Conservation (phyloP, 2,113 vertebrate genomes). For the Lontra canadensis region DNA sequence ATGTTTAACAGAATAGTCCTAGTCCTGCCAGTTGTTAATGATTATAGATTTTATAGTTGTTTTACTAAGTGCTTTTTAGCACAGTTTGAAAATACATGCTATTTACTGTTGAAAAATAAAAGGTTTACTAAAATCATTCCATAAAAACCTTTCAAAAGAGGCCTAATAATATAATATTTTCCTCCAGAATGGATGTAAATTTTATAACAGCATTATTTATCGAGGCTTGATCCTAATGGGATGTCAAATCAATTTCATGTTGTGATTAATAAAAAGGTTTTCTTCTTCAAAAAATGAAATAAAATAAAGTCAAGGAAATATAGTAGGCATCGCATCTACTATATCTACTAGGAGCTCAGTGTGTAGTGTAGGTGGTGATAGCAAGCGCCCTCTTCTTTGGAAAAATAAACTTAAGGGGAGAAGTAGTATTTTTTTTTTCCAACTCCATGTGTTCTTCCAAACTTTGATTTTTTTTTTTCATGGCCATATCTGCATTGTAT, state of each 20-base stretch:
- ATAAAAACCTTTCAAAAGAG: background rate
- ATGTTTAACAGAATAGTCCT: background rate
- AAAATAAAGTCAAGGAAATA: background rate
- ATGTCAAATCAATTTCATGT: slow-evolving; percentile 61
- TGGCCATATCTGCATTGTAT: background rate
- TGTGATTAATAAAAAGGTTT: slow-evolving; percentile 74
- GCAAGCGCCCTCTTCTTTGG: background rate
- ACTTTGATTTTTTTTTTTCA: background rate
- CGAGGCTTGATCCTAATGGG: background rate
- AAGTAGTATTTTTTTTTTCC: background rate
- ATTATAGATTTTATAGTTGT: background rate
- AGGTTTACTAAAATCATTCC: slow-evolving; percentile 23
- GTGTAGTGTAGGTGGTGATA: too few relatives aligned
- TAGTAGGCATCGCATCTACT: background rate
- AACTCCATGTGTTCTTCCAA: background rate
- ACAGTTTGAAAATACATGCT: slow-evolving; percentile 29
- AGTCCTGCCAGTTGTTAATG: background rate
- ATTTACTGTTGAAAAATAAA: slow-evolving; percentile 5
- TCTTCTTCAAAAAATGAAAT: background rate
- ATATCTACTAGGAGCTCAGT: background rate
- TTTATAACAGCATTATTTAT: slow-evolving; percentile 53
- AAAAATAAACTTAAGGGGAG: background rate
- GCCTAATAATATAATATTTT: slow-evolving; percentile 40
- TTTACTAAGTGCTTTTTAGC: slow-evolving; percentile 16
- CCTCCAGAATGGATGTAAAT: slow-evolving; percentile 48